A percentile compares a stretch with the other conserved stretches of the same genome.
Evolutionary conservation across 2,888 invertebrate genomes (phyloP).

Genomic region (Pheosia gnoma): DNA sequence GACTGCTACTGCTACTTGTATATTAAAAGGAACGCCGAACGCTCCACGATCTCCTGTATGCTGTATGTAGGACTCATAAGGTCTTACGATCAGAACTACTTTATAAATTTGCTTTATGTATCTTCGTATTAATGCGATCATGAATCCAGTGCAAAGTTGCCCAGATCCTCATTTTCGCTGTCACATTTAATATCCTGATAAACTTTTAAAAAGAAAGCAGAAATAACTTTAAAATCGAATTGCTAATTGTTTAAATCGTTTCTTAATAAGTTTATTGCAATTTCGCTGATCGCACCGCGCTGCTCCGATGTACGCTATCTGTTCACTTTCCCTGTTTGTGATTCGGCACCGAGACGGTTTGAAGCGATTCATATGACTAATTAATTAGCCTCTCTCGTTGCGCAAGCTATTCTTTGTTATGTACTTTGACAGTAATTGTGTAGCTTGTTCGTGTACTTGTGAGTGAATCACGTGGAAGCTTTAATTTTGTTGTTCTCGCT

Average conservation of each 20-base stretch:
- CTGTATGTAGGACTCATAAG: too few species aligned
- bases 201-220: not conserved
- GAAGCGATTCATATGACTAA: conserved; percentile 36
- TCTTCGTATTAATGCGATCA: too few species aligned
- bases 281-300: conserved; percentile 17
- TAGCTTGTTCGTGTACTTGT: not conserved
- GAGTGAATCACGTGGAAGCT: not conserved
- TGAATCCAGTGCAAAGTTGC: too few species aligned
- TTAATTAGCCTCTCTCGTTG: conserved; percentile 43
- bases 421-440: conserved; percentile 24
- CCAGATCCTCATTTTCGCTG: not conserved
- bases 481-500: not conserved
- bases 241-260: conserved; percentile 1
- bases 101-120: too few species aligned
- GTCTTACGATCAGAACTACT: too few species aligned
- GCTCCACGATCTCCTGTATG: too few species aligned
- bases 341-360: conserved; percentile 22
- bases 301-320: conserved; percentile 22
- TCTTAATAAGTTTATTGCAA: conserved; percentile 15
- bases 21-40: too few species aligned
- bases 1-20: too few species aligned
- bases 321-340: conserved; percentile 39
- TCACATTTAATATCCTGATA: not conserved
- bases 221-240: not conserved
- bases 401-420: conserved; percentile 27